These are phyloP conservation scores for Silurus asotus DNA, from an alignment of 2,113 vertebrate genomes.

Conservation along the genomic window DNA sequence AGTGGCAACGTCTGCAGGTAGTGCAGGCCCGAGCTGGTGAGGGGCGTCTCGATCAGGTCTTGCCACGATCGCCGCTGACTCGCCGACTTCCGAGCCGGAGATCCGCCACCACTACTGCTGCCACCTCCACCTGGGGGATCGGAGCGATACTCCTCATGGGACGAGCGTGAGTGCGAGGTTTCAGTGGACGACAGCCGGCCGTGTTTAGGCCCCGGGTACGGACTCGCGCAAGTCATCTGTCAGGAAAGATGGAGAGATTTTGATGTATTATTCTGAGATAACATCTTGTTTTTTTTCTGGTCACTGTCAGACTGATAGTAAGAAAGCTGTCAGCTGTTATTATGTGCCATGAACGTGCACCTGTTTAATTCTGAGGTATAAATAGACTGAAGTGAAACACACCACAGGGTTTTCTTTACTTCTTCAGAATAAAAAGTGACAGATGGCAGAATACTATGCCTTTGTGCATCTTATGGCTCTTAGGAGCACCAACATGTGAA, in stretches of 20 bases:
- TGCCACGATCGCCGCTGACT: slow-evolving; percentile 97
- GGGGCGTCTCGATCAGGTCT: slow-evolving; percentile 95
- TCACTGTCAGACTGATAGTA: background rate
- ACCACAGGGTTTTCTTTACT: background rate
- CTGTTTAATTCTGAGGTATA: background rate
- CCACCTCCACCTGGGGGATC: slow-evolving; percentile 75
- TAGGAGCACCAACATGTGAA: background rate
- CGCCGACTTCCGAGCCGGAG: slow-evolving; percentile 88
- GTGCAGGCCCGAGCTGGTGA: slow-evolving; percentile 94
- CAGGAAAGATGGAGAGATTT: slow-evolving; percentile 12
- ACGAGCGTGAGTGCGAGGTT: slow-evolving; percentile 94
- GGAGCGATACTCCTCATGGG: slow-evolving; percentile 92
- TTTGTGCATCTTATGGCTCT: background rate
- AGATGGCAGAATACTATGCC: background rate
- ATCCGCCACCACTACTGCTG: slow-evolving; percentile 82
- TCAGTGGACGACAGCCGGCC: slow-evolving; percentile 92
- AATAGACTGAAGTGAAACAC: slow-evolving; percentile 25
- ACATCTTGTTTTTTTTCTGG: background rate
- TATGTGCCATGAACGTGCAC: background rate
- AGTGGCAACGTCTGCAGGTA: slow-evolving; percentile 93
- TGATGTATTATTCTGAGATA: background rate
- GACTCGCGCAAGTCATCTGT: slow-evolving; percentile 87
- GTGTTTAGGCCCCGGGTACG: slow-evolving; percentile 89
- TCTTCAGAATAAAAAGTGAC: background rate
- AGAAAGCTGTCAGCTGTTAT: background rate